Evolutionary conservation across 2,888 invertebrate genomes (phyloP), one percentile per base, ranked within the genome.

Genomic region (Cephus pulcher): DNA sequence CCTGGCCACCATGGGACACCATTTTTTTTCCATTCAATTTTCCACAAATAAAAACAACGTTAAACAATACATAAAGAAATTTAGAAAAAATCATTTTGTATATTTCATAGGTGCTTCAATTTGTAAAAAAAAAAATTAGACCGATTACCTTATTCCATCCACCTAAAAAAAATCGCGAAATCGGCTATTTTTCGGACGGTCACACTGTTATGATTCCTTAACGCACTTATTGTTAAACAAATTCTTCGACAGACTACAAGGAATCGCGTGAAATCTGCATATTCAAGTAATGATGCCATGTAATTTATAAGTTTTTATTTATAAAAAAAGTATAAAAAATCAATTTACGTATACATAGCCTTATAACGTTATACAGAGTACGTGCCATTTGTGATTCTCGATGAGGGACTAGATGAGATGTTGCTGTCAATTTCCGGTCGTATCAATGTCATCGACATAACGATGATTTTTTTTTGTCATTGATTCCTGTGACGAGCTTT

Each of bases 331-430:
- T 74, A 74, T 74, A 74, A 74, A 74, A 74, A 35, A 35, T 56
- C 56, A 23, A 56, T 35, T 35, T 70, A 37, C 33, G 32, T 69
- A 34, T 75, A 76, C 40, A 56, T 74, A 75, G 56, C 30, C 73
- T 56, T 56, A 71, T 78, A 78, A 74, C 40, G 74, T 76, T 76
- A 73, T 35, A 73, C 78, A 76, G 30, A 75, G 56, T 37, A 70
- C 12, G 75, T 78, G 30, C 34, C 37, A 37, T 74, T 74, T 80
- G 79, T 82, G 82, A 82, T 86, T 80, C 83, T 86, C 86, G 81
- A 87, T 84, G 82, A 87, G 84, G 85, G 89, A 90, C 89, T 90
- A 89, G 89, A 89, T 87, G 80, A 80, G 83, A 84, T 84, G 84
- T 82, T 81, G 40, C 77, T 68, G 4, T 37, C 33, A 32, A 34